These are phyloP conservation scores for Gonioctena quinquepunctata DNA, from an alignment of 1,140 invertebrate species.

Conservation along the genomic window DNA sequence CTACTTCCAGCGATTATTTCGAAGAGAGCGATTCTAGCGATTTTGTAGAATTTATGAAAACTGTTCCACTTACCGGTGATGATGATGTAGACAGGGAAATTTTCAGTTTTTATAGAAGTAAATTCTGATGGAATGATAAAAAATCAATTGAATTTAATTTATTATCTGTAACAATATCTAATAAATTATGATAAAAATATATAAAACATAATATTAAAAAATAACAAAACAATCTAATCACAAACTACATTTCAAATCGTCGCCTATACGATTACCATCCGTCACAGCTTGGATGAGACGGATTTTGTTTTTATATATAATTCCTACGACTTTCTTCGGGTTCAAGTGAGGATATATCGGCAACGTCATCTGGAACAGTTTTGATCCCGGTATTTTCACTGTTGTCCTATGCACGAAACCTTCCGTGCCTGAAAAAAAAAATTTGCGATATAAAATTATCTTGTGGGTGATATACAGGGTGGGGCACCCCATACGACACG, in stretches of 20 bases:
- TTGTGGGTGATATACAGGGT: too few species aligned
- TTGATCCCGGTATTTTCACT: constrained; percentile 34
- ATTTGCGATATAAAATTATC: neutral
- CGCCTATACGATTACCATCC: constrained; percentile 53
- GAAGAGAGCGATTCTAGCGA: constrained; percentile 24
- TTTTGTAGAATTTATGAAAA: constrained; percentile 44
- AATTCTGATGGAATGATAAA: constrained; percentile 27
- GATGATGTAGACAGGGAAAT: constrained; percentile 59
- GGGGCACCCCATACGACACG: too few species aligned
- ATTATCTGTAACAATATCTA: neutral
- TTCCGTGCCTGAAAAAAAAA: constrained; percentile 42
- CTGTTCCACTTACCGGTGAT: constrained; percentile 56
- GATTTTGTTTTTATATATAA: constrained; percentile 48
- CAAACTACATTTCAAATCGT: constrained; percentile 36
- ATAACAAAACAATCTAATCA: neutral
- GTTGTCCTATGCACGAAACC: constrained; percentile 45
- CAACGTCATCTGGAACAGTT: constrained; percentile 39
- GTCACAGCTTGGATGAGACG: constrained; percentile 56
- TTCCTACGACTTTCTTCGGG: constrained; percentile 35
- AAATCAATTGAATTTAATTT: neutral
- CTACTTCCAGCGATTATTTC: neutral
- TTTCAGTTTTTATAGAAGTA: constrained; percentile 56
- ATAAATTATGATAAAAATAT: neutral
- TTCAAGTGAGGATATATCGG: constrained; percentile 7
- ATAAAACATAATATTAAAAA: neutral